phyloP scores from a whole-genome alignment of 2,888 invertebrate species.

The Hylaea fasciaria region DNA sequence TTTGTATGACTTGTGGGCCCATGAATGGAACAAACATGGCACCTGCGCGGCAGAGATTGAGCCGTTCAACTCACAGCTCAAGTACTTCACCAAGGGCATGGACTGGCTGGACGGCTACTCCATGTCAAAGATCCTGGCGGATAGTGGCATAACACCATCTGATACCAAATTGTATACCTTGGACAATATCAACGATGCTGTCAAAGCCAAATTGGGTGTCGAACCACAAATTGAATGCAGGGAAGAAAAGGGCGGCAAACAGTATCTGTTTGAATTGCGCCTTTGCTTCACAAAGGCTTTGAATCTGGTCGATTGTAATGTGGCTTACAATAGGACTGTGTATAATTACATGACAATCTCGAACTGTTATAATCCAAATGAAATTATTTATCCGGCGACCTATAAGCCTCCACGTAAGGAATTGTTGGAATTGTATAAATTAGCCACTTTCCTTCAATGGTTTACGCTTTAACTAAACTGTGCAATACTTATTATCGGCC shows the following conservation, averaged over 20 bases:
- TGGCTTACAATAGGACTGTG: neutral
- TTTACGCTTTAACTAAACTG: conserved; percentile 83
- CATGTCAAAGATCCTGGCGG: conserved; percentile 84
- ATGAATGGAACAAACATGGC: conserved; percentile 93
- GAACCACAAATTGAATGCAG: conserved; percentile 87
- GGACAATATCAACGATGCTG: conserved; percentile 53
- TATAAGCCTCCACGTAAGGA: conserved; percentile 65
- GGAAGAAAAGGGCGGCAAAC: conserved; percentile 78
- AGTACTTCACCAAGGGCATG: conserved; percentile 88
- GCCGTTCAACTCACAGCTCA: conserved; percentile 83
- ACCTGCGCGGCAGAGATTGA: conserved; percentile 88
- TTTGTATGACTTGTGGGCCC: conserved; percentile 87
- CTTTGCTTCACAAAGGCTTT: conserved; percentile 89
- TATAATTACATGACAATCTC: conserved; percentile 23
- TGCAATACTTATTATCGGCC: neutral
- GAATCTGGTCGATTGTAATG: conserved; percentile 85
- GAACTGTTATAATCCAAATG: conserved; percentile 37
- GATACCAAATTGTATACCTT: conserved; percentile 39
- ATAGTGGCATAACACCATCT: conserved; percentile 80
- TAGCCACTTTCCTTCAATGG: conserved; percentile 86
- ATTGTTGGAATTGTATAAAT: conserved; percentile 82
- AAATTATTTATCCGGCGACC: conserved; percentile 39
- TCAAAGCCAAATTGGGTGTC: conserved; percentile 81
- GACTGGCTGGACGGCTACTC: conserved; percentile 85
- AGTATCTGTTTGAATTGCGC: conserved; percentile 88